Evolutionary conservation across 2,797 vertebrate species (phyloP), one percentile per base, ranked within the genome.

Genomic region (Oryzias sinensis): DNA sequence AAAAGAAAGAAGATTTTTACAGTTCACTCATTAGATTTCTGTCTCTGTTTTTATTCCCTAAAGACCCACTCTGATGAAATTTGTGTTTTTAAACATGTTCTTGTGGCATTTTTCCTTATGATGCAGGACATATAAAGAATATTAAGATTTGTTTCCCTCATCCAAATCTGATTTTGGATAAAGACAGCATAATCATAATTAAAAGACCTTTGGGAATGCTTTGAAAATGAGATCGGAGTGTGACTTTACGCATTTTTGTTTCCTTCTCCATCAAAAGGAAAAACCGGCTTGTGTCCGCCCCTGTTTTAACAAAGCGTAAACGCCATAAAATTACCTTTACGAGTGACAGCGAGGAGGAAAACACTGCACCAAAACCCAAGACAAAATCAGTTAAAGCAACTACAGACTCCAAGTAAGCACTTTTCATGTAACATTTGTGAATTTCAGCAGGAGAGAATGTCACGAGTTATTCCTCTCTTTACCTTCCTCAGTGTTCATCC

Each of bases 271-370:
- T 59, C 9, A 22, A 7, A 50, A 70, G 78, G 47, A 71, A 15
- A 13, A 70, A 49, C 41, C 43, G 4, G 15, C 27, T 59, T 1
- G 40, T 49, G 14, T 61, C 72, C 41, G 46, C 9, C 9, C 9
- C 59, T 5, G 50, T 18, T 47, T 42, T 29, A 11, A 46, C 40
- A 5, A 68, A 17, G n/a, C 47, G 1, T 3, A 61, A 49, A 14
- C 2, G 49, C 5, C 17, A 7, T 14, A 47, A 16, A 15, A 3
- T 18, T 16, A 20, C 59, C 37, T 25, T 20, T 17, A 77, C 27
- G 55, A 77, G 70, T 0, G 59, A 77, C 44, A 84, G 75, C 49
- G 70, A 78, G 6, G 59, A 49, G 15, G 76, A 76, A 0, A 15
- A 0, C 0, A 49, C 50, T 43, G 48, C 49, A 49, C 14, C 18